Evolutionary conservation across 2,797 vertebrate genomes (phyloP), one percentile per base, ranked within the genome.

Genomic region (Pristis pectinata): DNA sequence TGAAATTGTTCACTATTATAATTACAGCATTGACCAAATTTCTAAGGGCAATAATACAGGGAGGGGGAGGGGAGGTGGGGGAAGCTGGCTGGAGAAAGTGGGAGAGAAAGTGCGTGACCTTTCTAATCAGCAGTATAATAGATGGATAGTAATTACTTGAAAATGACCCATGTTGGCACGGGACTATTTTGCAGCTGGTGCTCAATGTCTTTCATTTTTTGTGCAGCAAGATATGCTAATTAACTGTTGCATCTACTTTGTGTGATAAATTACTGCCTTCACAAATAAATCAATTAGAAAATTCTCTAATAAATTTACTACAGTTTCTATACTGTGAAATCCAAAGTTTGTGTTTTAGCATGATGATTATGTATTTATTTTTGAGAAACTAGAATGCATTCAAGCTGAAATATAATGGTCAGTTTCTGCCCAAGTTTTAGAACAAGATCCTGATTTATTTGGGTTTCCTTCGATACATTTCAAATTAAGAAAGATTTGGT

Each of bases 131-230:
- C 95, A 96, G 96, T 96, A 97, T 98, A 98, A 98, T 98, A 96
- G 97, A 97, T 97, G 97, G 96, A 96, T 97, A 96, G 96, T 97
- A 98, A 98, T 98, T 98, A 98, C 96, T 97, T 96, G 96, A 97
- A 97, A 98, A 98, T 97, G 97, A 96, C 97, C 97, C 96, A 96
- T 96, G 97, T 96, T 96, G 97, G 92, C 91, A 87, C 94, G 96
- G 96, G 97, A 97, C 96, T 97, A 96, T 97, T 96, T 97, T 97
- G 97, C 96, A 97, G 97, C 96, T 97, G 97, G 97, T 95, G 95
- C 95, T 24, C 61, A 95, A 94, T 94, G 94, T 95, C 95, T 56
- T 72, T 72, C 67, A n/a, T 94, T 76, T 76, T 44, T 49, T 15
- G 27, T 49, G 92, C 44, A 53, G 44, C n/a, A 74, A 11, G 44